Evolutionary conservation across 30 jellyfish, hydroid and myxozoan species (phyloP), one percentile per base, ranked within the genome.

Genomic region (Pelagia noctiluca): DNA sequence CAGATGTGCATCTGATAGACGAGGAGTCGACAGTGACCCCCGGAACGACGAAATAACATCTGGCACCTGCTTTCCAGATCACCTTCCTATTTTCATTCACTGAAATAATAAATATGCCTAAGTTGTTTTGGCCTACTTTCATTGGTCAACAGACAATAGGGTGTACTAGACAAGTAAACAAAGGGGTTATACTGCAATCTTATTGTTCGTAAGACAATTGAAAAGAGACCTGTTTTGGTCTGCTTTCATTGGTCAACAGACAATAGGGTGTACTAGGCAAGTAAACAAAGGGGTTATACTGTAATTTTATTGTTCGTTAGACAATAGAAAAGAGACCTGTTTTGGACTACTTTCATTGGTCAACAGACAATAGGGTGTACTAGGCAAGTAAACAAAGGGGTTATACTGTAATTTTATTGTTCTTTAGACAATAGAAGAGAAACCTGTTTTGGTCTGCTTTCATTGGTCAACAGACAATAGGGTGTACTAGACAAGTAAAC

Each of bases 41-140:
- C 68, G 68, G 16, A 5, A 10, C 68, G 26, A 19, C 21, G 21
- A 4, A 52, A 52, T 5, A 52, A 8, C 68, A 52, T 52, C 16
- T 19, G 68, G 26, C 68, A 52, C 68, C 68, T 52, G 68, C 68
- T 52, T n/a, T 19, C 68, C 26, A 52, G 21, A 52, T 25, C 21
- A 52, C 30, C 16, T 10, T 10, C 68, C 26, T 19, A 52, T 52
- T 52, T 52, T 25, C 26, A 52, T 19, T 52, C 68, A 52, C 68
- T 52, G 30, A 19, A 8, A 8, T 52, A 10, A 3, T 4, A 8
- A 52, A 19, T 19, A 52, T 52, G 16, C 68, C 21, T 52, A 52
- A 52, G 30, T 5, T 19, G 68, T 10, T 52, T 52, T 52, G 26
- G 7, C 16, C 30, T 30, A 19, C 26, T 5, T 19, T 52, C 28